Evolutionary conservation across 2,888 invertebrate species (phyloP).

Genomic region (Incurvaria masculella): DNA sequence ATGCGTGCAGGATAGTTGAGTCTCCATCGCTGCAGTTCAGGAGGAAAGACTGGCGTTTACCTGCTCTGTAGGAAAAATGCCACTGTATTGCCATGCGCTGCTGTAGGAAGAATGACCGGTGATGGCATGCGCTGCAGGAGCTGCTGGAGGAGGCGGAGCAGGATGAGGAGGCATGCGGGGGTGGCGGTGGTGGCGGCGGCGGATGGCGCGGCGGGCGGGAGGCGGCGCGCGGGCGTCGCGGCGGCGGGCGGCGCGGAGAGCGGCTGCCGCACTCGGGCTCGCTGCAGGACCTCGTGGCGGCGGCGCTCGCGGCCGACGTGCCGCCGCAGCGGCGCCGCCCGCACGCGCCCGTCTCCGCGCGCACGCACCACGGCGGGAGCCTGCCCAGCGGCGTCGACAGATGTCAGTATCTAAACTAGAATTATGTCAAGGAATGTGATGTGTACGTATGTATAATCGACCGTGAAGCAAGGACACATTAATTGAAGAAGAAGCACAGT

Average conservation of each 20-base stretch:
- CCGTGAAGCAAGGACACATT: no score
- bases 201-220: constrained; percentile 25
- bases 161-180: constrained; percentile 56
- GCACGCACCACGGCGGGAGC: constrained; percentile 47
- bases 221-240: constrained; percentile 37
- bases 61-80: no score
- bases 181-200: constrained; percentile 29
- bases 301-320: constrained; percentile 39
- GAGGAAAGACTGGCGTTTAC: no score
- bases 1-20: no score
- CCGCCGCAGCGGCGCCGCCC: constrained; percentile 27
- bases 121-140: no score
- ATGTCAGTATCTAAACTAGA: constrained; percentile 25
- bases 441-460: not conserved
- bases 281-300: constrained; percentile 59
- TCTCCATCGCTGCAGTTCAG: no score
- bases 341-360: constrained; percentile 34
- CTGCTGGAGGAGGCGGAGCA: constrained; percentile 74
- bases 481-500: no score
- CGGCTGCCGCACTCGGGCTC: constrained; percentile 56
- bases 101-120: no score
- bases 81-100: no score
- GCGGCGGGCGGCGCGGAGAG: constrained; percentile 33
- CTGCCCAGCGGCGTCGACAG: constrained; percentile 49
- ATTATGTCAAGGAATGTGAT: no score